Base-by-base conservation (phyloP, 2,888 invertebrate species). In the Scaptodrosophila latifasciaeformis region DNA sequence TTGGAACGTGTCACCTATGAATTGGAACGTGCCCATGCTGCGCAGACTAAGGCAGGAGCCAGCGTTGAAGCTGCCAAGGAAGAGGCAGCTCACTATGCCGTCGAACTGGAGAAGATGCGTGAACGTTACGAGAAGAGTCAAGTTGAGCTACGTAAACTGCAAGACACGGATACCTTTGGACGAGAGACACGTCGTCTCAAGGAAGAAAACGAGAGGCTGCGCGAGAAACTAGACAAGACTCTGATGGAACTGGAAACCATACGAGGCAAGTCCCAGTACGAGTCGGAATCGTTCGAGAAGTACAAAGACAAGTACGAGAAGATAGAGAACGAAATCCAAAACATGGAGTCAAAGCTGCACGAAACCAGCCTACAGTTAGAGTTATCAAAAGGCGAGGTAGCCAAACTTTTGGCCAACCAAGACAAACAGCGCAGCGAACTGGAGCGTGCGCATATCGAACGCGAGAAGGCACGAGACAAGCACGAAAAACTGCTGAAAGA, bases 41-140 rank as follows among this genome's bases (percentile, higher is more conserved):
- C 96, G 82, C 91, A 92, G 76, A 92, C 91, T 62, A 96, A 96
- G 87, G 92, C 93, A 9, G 94, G 94, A 82, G 92, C 92, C 9
- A 91, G 92, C 4, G 92, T 95, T 59, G 96, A 96, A 82, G 95
- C 96, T 81, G 92, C 93, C 47, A 95, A 96, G 84, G 96, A 96
- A 83, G 96, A 96, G 87, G 90, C 94, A 71, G 92, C 94, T 0
- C 89, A 95, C 74, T 90, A 95, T 74, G 94, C 95, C 82, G 89
- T 95, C 47, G 96, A 96, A 87, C 89, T 94, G 39, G 96, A 96
- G 83, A 96, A 96, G 86, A 92, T 95, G 89, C 94, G 94, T 79
- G 96, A 96, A 80, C 95, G 96, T 74, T 93, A 95, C 80, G 96
- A 96, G 70, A 93, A 95, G 83, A 90, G 92, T 52, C 93, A 95